These are phyloP conservation scores for Limnodromus scolopaceus DNA, from an alignment of 2,797 vertebrate species.

Conservation along the genomic window DNA sequence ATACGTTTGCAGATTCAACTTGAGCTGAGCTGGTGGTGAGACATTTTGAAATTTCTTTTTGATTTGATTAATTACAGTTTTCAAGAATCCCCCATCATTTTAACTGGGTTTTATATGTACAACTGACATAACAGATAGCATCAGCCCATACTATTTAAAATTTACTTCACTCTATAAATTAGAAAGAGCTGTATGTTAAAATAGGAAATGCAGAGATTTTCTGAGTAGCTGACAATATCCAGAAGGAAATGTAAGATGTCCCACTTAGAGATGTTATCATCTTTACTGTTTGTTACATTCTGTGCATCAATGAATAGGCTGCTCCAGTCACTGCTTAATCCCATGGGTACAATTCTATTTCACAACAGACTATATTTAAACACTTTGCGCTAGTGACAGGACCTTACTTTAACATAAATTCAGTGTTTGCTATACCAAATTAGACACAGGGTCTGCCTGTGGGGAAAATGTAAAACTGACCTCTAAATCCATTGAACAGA, in stretches of 20 bases:
- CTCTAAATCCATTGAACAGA: not conserved
- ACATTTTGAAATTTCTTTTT: not conserved
- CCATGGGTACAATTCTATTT: not conserved
- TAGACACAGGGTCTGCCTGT: not conserved
- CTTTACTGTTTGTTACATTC: not conserved
- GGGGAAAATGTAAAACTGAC: not conserved
- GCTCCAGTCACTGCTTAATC: not conserved
- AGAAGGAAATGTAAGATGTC: not conserved
- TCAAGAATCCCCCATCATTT: not conserved
- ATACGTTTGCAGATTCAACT: not conserved
- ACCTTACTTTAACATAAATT: conserved; percentile 9
- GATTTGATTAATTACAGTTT: not conserved
- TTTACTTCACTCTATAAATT: not conserved
- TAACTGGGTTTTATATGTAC: not conserved
- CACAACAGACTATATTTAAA: conserved; percentile 5
- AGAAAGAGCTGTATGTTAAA: not conserved
- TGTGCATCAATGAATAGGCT: not conserved
- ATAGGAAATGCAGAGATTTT: not conserved
- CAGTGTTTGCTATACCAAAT: not conserved
- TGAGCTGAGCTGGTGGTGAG: not conserved
- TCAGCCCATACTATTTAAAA: not conserved
- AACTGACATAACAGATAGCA: not conserved
- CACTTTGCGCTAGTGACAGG: not conserved
- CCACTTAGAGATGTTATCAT: not conserved
- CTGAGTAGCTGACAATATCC: not conserved